phyloP scores from a whole-genome alignment of 2,797 vertebrate species.

The Distichodus sexfasciatus region DNA sequence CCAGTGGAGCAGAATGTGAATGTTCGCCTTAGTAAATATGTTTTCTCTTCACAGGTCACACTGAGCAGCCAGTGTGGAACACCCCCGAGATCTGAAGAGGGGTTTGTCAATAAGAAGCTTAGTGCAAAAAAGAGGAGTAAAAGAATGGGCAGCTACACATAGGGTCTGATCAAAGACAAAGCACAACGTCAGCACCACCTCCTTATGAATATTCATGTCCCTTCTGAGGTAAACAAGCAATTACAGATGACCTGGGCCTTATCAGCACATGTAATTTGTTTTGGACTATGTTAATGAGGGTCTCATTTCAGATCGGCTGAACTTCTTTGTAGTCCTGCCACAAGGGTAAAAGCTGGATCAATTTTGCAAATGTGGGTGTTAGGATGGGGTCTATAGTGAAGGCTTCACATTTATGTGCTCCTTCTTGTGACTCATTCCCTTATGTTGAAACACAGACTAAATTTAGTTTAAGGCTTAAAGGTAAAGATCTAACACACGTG shows the following conservation, averaged over 20 bases:
- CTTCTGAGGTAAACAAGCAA: conserved; percentile 65
- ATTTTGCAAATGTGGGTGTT: conserved; percentile 10
- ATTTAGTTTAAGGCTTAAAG: too few species aligned
- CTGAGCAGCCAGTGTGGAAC: conserved; percentile 47
- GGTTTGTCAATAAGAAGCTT: conserved; percentile 57
- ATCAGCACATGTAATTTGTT: conserved; percentile 29
- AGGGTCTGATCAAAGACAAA: conserved; percentile 59
- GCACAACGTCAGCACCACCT: conserved; percentile 47
- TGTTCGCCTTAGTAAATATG: conserved; percentile 47
- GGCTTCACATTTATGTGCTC: too few species aligned
- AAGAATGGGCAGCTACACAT: conserved; percentile 56
- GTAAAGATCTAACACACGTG: too few species aligned
- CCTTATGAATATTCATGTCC: conserved; percentile 72
- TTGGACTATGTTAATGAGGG: conserved; percentile 32
- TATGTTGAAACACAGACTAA: background rate
- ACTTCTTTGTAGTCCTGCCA: background rate
- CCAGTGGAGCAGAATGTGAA: conserved; percentile 42
- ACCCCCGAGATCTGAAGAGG: conserved; percentile 59
- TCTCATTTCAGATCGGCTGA: conserved; percentile 40
- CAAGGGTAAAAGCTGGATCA: background rate
- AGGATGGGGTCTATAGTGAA: too few species aligned
- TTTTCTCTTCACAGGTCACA: background rate
- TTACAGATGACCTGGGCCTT: conserved; percentile 47
- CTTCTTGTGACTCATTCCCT: background rate
- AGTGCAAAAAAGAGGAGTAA: conserved; percentile 40